phyloP scores from a whole-genome alignment of 2,888 invertebrate genomes.

The Macrosoma leucophasiata region DNA sequence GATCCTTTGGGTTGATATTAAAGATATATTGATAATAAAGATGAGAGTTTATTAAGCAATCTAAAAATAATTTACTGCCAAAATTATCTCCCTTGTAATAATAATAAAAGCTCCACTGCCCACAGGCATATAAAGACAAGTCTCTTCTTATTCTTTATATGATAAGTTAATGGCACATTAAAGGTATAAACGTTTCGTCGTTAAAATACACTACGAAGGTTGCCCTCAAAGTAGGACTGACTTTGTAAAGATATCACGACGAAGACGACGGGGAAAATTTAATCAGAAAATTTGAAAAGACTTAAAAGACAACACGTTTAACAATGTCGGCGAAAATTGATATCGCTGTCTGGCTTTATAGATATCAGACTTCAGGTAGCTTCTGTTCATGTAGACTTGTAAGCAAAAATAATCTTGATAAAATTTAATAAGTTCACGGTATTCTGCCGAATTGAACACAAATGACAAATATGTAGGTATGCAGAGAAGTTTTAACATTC shows the following conservation, averaged over 20 bases:
- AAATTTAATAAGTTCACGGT: too few species aligned
- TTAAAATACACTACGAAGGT: conserved; percentile 46
- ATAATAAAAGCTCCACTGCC: conserved; percentile 47
- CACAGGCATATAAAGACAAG: conserved; percentile 45
- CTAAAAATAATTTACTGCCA: conserved; percentile 26
- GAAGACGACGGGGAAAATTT: conserved; percentile 21
- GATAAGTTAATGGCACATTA: conserved; percentile 51
- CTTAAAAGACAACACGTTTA: not conserved
- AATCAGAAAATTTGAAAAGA: conserved; percentile 14
- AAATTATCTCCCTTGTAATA: conserved; percentile 43
- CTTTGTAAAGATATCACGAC: conserved; percentile 28
- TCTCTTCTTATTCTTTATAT: too few species aligned
- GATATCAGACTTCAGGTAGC: too few species aligned
- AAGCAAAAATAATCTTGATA: too few species aligned
- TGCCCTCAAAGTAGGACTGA: too few species aligned
- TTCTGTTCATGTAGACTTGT: too few species aligned
- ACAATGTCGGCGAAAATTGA: not conserved
- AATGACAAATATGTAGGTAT: too few species aligned
- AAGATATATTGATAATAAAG: conserved; percentile 26
- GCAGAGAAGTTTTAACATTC: too few species aligned
- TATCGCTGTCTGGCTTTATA: too few species aligned
- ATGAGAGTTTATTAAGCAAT: conserved; percentile 31
- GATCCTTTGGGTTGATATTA: too few species aligned
- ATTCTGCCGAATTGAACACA: too few species aligned
- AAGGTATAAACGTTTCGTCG: conserved; percentile 49